phyloP scores from a whole-genome alignment of 2,888 invertebrate species.

The Margaritifera margaritifera region DNA sequence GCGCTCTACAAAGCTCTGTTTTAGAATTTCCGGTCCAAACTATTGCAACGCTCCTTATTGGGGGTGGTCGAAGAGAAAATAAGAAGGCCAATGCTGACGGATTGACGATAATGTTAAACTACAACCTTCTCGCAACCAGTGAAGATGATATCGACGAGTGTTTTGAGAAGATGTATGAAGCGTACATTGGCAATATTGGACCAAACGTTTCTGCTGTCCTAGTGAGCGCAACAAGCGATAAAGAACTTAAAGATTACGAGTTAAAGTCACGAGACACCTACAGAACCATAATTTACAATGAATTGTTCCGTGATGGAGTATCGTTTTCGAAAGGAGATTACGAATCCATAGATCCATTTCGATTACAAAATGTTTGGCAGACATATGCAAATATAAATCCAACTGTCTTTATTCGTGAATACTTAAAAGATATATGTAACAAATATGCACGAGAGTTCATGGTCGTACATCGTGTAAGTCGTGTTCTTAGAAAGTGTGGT shows the following conservation, averaged over 20 bases:
- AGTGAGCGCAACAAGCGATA: slow-evolving; percentile 49
- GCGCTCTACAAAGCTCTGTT: slow-evolving; percentile 15
- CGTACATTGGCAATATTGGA: slow-evolving; percentile 49
- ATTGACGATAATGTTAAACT: slow-evolving; percentile 40
- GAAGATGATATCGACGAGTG: slow-evolving; percentile 52
- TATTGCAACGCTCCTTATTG: slow-evolving; percentile 24
- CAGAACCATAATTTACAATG: slow-evolving; percentile 42
- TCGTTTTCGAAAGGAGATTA: slow-evolving; percentile 27
- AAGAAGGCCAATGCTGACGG: slow-evolving; percentile 2
- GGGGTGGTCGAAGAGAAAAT: slow-evolving; percentile 7
- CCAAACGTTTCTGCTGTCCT: slow-evolving; percentile 43
- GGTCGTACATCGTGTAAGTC: slow-evolving; percentile 52
- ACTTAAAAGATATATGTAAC: slow-evolving; percentile 44
- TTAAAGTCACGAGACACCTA: slow-evolving; percentile 42
- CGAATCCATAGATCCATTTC: slow-evolving; percentile 24
- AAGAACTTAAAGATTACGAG: slow-evolving; percentile 38
- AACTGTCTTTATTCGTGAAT: slow-evolving; percentile 30
- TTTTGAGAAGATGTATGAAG: slow-evolving; percentile 47
- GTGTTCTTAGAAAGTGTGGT: slow-evolving; percentile 55
- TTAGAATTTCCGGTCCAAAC: slow-evolving; percentile 31
- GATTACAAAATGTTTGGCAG: slow-evolving; percentile 42
- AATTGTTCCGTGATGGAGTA: slow-evolving; percentile 47
- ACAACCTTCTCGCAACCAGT: slow-evolving; percentile 40
- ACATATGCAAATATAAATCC: slow-evolving; percentile 28
- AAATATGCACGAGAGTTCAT: slow-evolving; percentile 50